Evolutionary conservation across 2,888 invertebrate species (phyloP).

Genomic region (Eupithecia subumbrata): DNA sequence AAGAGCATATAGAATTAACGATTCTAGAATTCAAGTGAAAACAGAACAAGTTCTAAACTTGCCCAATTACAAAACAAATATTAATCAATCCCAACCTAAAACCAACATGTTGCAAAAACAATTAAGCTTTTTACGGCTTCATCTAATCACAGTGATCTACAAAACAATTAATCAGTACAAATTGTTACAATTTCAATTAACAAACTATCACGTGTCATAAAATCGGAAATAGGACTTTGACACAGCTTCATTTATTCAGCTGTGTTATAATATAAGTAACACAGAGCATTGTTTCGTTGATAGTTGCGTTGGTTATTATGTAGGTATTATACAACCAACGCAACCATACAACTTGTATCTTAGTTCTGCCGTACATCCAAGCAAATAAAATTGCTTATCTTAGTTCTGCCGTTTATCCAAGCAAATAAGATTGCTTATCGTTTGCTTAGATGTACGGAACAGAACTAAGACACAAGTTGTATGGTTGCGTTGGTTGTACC

Average conservation of each 20-base stretch:
- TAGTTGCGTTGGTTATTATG: too few relatives aligned
- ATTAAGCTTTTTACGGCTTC: conserved; percentile 38
- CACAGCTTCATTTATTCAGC: conserved; percentile 7
- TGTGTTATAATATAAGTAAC: neutral
- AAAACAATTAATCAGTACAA: conserved; percentile 43
- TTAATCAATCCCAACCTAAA: conserved; percentile 34
- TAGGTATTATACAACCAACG: too few relatives aligned
- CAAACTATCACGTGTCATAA: conserved; percentile 40
- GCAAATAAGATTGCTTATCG: too few relatives aligned
- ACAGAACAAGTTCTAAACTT: conserved; percentile 5
- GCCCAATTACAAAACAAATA: conserved; percentile 22
- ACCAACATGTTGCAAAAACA: conserved; percentile 39
- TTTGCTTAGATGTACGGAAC: too few relatives aligned
- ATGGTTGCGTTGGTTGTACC: too few relatives aligned
- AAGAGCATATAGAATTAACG: neutral
- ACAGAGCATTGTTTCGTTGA: too few relatives aligned
- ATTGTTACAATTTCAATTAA: conserved; percentile 45
- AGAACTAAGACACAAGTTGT: too few relatives aligned
- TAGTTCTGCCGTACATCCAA: too few relatives aligned
- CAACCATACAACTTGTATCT: too few relatives aligned
- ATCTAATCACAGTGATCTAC: conserved; percentile 41
- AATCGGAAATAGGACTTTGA: conserved; percentile 26
- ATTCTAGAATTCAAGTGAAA: neutral
- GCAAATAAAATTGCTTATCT: too few relatives aligned
- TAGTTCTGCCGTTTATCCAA: too few relatives aligned